Conservation (phyloP, 2,888 invertebrate genomes). For the Cryptocheilus praepositus region DNA sequence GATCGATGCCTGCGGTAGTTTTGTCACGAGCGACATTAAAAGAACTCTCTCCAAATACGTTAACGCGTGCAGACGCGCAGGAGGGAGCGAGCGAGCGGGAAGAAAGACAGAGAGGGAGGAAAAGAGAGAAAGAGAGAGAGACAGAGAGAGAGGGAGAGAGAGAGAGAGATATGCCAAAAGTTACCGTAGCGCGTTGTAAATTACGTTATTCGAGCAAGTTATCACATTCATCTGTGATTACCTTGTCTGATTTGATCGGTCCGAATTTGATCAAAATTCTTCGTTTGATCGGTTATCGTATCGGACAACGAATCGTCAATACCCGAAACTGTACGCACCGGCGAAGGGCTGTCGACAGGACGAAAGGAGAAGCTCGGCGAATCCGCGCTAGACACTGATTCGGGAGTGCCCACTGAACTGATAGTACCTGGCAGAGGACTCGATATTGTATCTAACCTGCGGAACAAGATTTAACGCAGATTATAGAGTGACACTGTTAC, state of each 20-base stretch:
- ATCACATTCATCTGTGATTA: conserved; percentile 63
- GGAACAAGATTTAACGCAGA: conserved; percentile 15
- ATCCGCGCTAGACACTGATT: conserved; percentile 79
- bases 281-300: conserved; percentile 54
- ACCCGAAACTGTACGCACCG: conserved; percentile 69
- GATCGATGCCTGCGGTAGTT: too few species aligned
- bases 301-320: conserved; percentile 73
- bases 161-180: conserved; percentile 8
- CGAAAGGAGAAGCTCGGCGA: conserved; percentile 79
- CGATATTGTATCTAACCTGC: conserved; percentile 68
- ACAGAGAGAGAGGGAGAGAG: too few species aligned
- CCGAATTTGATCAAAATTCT: conserved; percentile 55
- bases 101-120: too few species aligned
- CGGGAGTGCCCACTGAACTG: conserved; percentile 79
- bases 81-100: too few species aligned
- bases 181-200: conserved; percentile 19
- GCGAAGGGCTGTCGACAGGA: conserved; percentile 78
- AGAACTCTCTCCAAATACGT: too few species aligned
- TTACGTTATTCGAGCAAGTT: conserved; percentile 16
- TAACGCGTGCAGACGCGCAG: too few species aligned
- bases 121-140: too few species aligned
- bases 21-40: too few species aligned
- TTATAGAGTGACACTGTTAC: not conserved
- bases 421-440: conserved; percentile 77
- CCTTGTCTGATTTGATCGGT: conserved; percentile 58